Evolutionary conservation across 2,797 vertebrate species (phyloP).

Genomic region (Melanotaenia trifasciata): DNA sequence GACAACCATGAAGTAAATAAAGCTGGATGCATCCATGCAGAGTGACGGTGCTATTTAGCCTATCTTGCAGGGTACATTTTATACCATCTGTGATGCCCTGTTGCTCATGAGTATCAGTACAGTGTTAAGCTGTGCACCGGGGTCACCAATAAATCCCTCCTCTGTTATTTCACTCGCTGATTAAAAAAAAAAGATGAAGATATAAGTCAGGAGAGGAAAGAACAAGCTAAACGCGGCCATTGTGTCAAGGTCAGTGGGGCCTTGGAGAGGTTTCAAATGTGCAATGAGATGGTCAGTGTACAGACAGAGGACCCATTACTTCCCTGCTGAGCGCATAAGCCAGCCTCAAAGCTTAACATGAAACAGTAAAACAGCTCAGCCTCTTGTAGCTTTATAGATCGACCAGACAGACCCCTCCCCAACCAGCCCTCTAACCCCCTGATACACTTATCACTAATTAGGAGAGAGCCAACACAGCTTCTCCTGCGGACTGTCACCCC

Average conservation of each 20-base stretch:
- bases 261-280: conserved; percentile 69
- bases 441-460: conserved; percentile 38
- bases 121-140: conserved; percentile 56
- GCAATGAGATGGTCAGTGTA: conserved; percentile 67
- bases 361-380: conserved; percentile 60
- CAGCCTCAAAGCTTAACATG: conserved; percentile 56
- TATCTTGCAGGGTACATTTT: conserved; percentile 23
- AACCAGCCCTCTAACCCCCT: not conserved
- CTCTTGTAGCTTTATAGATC: conserved; percentile 44
- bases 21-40: conserved; percentile 17
- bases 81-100: conserved; percentile 59
- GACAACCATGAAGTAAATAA: conserved; percentile 5
- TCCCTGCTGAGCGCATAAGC: conserved; percentile 66
- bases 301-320: conserved; percentile 70
- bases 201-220: conserved; percentile 8
- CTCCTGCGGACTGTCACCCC: conserved; percentile 42
- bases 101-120: conserved; percentile 40
- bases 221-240: conserved; percentile 50
- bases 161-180: conserved; percentile 49
- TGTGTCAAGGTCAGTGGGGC: conserved; percentile 68
- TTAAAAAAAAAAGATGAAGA: conserved; percentile 34
- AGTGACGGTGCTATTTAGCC: conserved; percentile 10
- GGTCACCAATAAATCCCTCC: conserved; percentile 53
- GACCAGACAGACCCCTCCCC: conserved; percentile 17
- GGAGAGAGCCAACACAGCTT: conserved; percentile 28